Evolutionary conservation across 1,140 invertebrate species (phyloP), one percentile per base, ranked within the genome.

Genomic region (Zaprionus capensis): DNA sequence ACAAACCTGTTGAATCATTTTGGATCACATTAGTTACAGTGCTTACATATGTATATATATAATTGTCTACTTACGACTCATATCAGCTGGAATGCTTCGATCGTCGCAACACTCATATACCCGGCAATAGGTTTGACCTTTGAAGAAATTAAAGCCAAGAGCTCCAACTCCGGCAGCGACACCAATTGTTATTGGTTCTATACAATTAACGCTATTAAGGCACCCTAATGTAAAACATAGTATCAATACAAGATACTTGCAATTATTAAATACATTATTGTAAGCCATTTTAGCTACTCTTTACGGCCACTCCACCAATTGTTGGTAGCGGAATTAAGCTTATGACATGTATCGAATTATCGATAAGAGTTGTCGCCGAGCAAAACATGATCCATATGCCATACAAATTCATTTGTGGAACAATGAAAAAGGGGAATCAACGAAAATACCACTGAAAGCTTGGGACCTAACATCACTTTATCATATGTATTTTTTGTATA

Each of bases 61-160:
- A 38, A 7, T 14, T 49, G 12, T 26, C 7, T 11, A 69, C 77
- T 57, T 53, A 80, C 80, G 46, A 0, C 3, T 0, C 31, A 94
- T 82, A 71, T 94, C 36, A 2, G 79, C 76, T 5, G 84, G 91
- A 63, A 94, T 92, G 61, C 90, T 91, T 0, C 92, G 73, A 5
- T 93, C 75, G 31, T 87, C 92, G 76, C 94, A 94, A 71, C 94
- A 94, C 82, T 94, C 94, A 9, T 44, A 11, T 4, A 80, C 76
- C 15, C 36, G 55, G 67, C 94, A 94, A 22, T 78, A 83, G 0
- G 78, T 82, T 12, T 91, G 51, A 22, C 63, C 57, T 38, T 80
- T 91, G 0, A 92, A 55, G 34, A 65, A 81, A n/a, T 15, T 2
- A 31, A 31, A 7, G 1, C 72, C 70, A 9, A 49, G 0, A n/a